These are phyloP conservation scores for Ictidomys tridecemlineatus DNA, from an alignment of 2,113 vertebrate species.

Conservation along the genomic window DNA sequence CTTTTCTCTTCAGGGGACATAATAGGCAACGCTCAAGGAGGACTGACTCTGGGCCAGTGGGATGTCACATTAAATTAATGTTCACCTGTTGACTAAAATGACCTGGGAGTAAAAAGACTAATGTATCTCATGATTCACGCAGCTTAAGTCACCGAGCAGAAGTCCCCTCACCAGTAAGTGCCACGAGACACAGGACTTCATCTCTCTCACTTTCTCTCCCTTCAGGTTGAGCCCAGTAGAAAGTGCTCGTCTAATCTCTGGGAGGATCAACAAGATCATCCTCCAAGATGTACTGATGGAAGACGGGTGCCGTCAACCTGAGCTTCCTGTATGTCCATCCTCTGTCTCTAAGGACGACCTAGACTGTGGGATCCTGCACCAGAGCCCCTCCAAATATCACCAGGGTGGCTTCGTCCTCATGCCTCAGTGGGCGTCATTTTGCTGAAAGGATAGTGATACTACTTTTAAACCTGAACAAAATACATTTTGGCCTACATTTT, in stretches of 20 bases:
- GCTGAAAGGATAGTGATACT: neutral
- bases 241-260: neutral
- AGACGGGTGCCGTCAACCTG: neutral
- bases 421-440: neutral
- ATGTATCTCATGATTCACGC: neutral
- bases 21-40: neutral
- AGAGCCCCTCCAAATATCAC: neutral
- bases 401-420: neutral
- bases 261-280: constrained; percentile 4
- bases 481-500: neutral
- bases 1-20: constrained; percentile 13
- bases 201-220: neutral
- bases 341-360: neutral
- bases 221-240: neutral
- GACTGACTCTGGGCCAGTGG: neutral
- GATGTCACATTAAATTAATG: constrained; percentile 37
- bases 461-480: constrained; percentile 16
- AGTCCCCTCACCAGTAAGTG: neutral
- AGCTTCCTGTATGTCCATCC: neutral
- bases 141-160: neutral
- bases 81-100: constrained; percentile 6
- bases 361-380: neutral
- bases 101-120: neutral
- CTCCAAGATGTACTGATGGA: neutral
- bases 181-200: fast-evolving